Percentiles rank a stretch among this genome's conserved stretches.
These are phyloP conservation scores for Planiliza haematocheilus DNA, from an alignment of 2,113 vertebrate species.

Conservation along the genomic window DNA sequence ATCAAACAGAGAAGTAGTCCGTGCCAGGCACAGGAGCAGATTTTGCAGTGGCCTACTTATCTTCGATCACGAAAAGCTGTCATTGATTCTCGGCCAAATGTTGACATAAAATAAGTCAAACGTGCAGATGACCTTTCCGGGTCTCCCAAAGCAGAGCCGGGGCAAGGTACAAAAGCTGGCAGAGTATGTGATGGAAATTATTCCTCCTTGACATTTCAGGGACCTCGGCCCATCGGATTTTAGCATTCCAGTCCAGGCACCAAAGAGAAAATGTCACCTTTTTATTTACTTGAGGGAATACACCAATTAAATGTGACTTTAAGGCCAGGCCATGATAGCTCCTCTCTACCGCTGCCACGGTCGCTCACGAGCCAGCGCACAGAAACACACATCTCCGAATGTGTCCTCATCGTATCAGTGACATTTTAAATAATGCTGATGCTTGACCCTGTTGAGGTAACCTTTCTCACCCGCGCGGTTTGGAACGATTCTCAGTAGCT, in stretches of 20 bases:
- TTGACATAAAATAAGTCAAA: slow-evolving; percentile 84
- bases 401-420: slow-evolving; percentile 68
- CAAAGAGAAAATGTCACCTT: slow-evolving; percentile 83
- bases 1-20: slow-evolving; percentile 33
- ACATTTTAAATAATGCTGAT: slow-evolving; percentile 81
- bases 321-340: slow-evolving; percentile 74
- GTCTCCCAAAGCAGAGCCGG: slow-evolving; percentile 62
- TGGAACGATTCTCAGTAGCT: slow-evolving; percentile 62
- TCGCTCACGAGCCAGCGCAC: slow-evolving; percentile 48
- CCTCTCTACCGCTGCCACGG: slow-evolving; percentile 48
- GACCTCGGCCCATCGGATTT: slow-evolving; percentile 70
- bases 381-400: slow-evolving; percentile 39
- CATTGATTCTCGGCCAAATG: slow-evolving; percentile 81
- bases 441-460: slow-evolving; percentile 75
- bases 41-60: slow-evolving; percentile 72
- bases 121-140: slow-evolving; percentile 79
- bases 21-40: slow-evolving; percentile 3
- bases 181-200: slow-evolving; percentile 77
- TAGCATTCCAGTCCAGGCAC: slow-evolving; percentile 79
- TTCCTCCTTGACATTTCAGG: slow-evolving; percentile 85
- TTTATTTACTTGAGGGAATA: slow-evolving; percentile 85
- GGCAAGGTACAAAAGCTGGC: slow-evolving; percentile 69
- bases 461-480: slow-evolving; percentile 72
- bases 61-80: slow-evolving; percentile 76
- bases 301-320: slow-evolving; percentile 83